Conservation (phyloP, 2,797 vertebrate genomes). For the Poeciliopsis presidionis region DNA sequence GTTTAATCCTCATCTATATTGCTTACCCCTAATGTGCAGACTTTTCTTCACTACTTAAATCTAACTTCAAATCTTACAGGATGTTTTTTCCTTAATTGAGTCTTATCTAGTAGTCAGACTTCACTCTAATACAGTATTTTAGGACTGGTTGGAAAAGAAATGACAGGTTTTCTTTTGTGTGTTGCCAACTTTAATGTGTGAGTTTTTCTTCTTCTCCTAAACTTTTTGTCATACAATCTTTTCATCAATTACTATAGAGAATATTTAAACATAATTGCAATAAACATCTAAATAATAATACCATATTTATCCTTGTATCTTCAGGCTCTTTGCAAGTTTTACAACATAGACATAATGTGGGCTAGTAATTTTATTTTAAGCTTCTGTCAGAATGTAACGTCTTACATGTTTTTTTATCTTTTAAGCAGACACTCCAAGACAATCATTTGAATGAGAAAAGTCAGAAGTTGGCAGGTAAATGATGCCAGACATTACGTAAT, state of each 20-base stretch:
- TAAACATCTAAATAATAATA: not conserved
- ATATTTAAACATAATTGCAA: not conserved
- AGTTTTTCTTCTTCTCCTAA: not conserved
- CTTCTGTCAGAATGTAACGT: not conserved
- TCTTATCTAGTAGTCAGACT: conserved; percentile 19
- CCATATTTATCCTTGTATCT: not conserved
- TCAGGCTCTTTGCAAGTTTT: not conserved
- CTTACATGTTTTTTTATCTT: not conserved
- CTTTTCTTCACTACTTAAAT: not conserved
- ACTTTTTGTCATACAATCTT: not conserved
- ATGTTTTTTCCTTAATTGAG: conserved; percentile 29
- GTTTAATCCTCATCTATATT: not conserved
- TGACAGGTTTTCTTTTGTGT: not conserved
- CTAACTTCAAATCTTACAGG: not conserved
- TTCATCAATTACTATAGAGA: not conserved
- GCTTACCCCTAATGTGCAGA: not conserved
- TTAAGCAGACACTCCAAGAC: not conserved
- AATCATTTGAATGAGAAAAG: not conserved
- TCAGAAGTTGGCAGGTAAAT: no score
- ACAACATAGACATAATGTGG: not conserved
- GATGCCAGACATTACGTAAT: no score
- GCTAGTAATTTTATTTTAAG: not conserved
- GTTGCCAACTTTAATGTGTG: conserved; percentile 1
- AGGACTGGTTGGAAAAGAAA: conserved; percentile 3
- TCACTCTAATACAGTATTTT: conserved; percentile 31